phyloP scores from a whole-genome alignment of 2,888 invertebrate species.

The Cantharis lateralis region DNA sequence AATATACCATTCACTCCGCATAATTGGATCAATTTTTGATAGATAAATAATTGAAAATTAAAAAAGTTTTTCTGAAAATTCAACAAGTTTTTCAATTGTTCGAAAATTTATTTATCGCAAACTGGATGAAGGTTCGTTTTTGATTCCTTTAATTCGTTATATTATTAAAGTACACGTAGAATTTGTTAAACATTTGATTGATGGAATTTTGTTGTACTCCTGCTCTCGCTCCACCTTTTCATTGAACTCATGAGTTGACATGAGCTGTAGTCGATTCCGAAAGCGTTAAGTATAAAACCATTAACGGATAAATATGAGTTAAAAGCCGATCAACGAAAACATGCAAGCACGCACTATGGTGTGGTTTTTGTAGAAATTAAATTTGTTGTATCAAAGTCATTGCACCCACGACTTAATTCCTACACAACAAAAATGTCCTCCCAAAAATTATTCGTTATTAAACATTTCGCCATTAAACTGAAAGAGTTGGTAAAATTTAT shows the following conservation, averaged over 20 bases:
- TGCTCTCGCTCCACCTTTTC: not conserved
- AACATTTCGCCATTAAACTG: not conserved
- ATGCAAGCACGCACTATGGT: constrained; percentile 21
- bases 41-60: too few species aligned
- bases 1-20: too few species aligned
- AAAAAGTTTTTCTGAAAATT: too few species aligned
- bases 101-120: too few species aligned
- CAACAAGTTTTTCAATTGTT: too few species aligned
- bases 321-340: constrained; percentile 36
- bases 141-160: not conserved
- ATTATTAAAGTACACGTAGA: not conserved
- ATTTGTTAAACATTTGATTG: not conserved
- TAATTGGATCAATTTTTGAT: too few species aligned
- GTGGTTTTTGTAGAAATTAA: constrained; percentile 28
- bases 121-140: not conserved
- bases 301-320: constrained; percentile 34
- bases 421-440: not conserved
- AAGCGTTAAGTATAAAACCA: constrained; percentile 30
- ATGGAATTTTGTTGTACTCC: not conserved
- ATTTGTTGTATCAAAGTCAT: constrained; percentile 21
- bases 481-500: not conserved
- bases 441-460: not conserved
- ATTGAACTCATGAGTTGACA: constrained; percentile 17
- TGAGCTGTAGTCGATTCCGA: constrained; percentile 8
- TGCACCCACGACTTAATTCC: not conserved